A percentile compares a stretch with the other conserved stretches of the same genome.
These are phyloP conservation scores for Hemaris fuciformis DNA, from an alignment of 2,888 invertebrate species.

Conservation along the genomic window DNA sequence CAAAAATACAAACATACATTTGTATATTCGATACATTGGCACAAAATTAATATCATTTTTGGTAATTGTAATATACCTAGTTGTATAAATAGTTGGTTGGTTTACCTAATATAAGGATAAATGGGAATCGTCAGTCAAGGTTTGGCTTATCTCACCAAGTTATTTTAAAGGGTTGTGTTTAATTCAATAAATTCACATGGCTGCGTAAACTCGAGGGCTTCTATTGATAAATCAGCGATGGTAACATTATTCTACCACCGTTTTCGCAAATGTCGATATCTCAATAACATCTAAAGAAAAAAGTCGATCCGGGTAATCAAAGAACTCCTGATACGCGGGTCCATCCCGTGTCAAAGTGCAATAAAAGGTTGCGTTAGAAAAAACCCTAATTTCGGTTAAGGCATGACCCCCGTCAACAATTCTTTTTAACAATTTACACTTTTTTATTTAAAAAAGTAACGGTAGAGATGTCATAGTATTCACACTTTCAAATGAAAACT, in stretches of 20 bases:
- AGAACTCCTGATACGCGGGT: slow-evolving; percentile 50
- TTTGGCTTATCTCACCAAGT: neutral
- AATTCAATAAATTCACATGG: slow-evolving; percentile 61
- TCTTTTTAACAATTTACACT: slow-evolving; percentile 68
- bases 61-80: too few species aligned
- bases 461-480: slow-evolving; percentile 70
- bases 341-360: slow-evolving; percentile 77
- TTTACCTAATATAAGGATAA: neutral
- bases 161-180: slow-evolving; percentile 41
- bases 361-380: slow-evolving; percentile 70
- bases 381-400: slow-evolving; percentile 76
- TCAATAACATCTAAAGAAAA: slow-evolving; percentile 63
- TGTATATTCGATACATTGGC: too few species aligned
- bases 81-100: too few species aligned
- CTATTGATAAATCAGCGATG: slow-evolving; percentile 50
- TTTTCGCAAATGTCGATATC: slow-evolving; percentile 66
- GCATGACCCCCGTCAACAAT: slow-evolving; percentile 79
- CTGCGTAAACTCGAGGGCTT: slow-evolving; percentile 60
- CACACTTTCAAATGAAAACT: slow-evolving; percentile 74
- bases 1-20: too few species aligned
- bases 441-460: slow-evolving; percentile 71
- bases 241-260: slow-evolving; percentile 72
- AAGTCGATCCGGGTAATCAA: slow-evolving; percentile 66
- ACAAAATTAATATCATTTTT: too few species aligned
- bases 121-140: neutral